phyloP scores from a whole-genome alignment of 2,888 invertebrate species.

The Ctenicera cuprea region DNA sequence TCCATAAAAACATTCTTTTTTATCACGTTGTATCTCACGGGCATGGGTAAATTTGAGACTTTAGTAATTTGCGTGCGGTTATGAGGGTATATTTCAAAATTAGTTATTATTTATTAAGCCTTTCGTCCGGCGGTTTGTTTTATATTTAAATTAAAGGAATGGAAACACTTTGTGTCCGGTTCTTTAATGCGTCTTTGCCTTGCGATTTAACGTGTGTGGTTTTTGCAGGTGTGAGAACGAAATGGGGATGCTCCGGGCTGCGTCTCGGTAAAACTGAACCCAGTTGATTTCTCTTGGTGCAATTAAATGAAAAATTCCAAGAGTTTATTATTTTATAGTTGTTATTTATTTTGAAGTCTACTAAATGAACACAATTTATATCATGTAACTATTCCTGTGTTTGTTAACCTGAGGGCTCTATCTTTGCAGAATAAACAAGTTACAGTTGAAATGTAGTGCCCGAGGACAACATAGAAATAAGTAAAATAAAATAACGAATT shows the following conservation, averaged over 20 bases:
- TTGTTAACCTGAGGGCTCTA: too few species aligned
- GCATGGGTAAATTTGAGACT: constrained; percentile 16
- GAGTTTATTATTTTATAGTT: too few species aligned
- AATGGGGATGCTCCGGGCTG: neutral
- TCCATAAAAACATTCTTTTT: constrained; percentile 16
- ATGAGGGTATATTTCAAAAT: constrained; percentile 26
- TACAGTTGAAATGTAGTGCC: neutral
- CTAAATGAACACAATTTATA: too few species aligned
- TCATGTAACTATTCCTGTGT: too few species aligned
- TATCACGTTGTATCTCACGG: constrained; percentile 13
- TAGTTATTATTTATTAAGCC: constrained; percentile 23
- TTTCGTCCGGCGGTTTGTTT: constrained; percentile 19
- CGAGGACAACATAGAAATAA: too few species aligned
- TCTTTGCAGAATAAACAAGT: neutral
- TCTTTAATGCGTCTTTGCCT: neutral
- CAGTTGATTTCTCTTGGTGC: neutral
- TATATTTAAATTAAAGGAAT: constrained; percentile 23
- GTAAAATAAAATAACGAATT: too few species aligned
- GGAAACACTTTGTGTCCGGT: constrained; percentile 19
- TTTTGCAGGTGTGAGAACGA: constrained; percentile 2
- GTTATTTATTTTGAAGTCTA: too few species aligned
- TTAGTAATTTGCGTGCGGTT: constrained; percentile 24
- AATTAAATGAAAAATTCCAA: neutral
- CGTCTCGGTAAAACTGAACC: neutral
- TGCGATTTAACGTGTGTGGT: constrained; percentile 11